Percentiles rank a stretch among this genome's conserved stretches.
Evolutionary conservation across 2,888 invertebrate genomes (phyloP).

Genomic region (Ophion ventricosus): DNA sequence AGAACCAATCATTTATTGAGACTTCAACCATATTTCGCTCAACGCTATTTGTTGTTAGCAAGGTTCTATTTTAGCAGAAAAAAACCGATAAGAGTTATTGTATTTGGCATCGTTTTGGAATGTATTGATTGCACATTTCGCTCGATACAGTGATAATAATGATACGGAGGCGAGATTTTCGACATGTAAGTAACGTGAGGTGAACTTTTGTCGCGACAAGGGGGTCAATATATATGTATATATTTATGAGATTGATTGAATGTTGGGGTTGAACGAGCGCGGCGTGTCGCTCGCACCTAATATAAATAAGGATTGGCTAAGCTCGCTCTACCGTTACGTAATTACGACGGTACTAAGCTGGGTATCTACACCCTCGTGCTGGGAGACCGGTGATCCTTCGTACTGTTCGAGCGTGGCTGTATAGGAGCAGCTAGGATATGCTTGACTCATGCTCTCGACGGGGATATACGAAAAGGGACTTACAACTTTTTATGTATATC

Average conservation of each 20-base stretch:
- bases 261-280: conserved; percentile 47
- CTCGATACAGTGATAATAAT: background rate
- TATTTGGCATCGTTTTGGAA: background rate
- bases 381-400: conserved; percentile 78
- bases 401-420: conserved; percentile 63
- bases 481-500: background rate
- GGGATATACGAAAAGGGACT: background rate
- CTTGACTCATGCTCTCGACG: conserved; percentile 53
- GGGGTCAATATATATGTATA: background rate
- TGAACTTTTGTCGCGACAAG: background rate
- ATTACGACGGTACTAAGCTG: conserved; percentile 80
- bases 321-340: conserved; percentile 75
- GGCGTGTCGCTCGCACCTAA: conserved; percentile 57
- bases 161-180: background rate
- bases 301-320: conserved; percentile 80
- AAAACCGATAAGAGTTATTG: background rate
- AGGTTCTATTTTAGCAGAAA: too few relatives aligned
- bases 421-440: conserved; percentile 28
- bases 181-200: conserved; percentile 13
- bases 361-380: conserved; percentile 74
- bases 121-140: background rate
- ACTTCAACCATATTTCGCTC: too few relatives aligned
- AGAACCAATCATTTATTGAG: too few relatives aligned
- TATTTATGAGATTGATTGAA: conserved; percentile 55
- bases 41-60: too few relatives aligned